These are phyloP conservation scores for Barnardius zonarius DNA, from an alignment of 2,113 vertebrate species.

Conservation along the genomic window DNA sequence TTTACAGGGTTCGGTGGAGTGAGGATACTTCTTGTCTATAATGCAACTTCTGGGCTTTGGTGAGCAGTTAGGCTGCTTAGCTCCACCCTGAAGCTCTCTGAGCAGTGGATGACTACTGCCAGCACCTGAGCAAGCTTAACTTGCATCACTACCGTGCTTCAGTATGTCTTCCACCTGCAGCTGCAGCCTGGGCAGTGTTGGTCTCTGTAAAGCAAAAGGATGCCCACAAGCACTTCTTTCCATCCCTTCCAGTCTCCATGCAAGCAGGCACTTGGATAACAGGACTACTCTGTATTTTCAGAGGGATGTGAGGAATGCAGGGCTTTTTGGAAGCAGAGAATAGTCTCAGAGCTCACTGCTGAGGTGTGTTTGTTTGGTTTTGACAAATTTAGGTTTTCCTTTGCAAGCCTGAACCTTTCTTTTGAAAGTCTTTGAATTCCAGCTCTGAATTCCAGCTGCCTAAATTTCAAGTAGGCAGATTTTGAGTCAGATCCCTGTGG, in stretches of 20 bases:
- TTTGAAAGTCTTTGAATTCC: constrained; percentile 37
- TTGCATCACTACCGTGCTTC: neutral
- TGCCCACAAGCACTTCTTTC: neutral
- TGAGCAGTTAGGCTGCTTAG: neutral
- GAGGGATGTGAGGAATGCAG: accelerated
- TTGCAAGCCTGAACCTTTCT: neutral
- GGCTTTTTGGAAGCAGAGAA: neutral
- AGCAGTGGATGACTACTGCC: neutral
- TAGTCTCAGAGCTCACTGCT: neutral
- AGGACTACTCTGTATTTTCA: neutral
- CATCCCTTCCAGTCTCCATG: neutral
- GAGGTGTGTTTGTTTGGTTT: constrained; percentile 33
- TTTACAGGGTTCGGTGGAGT: neutral
- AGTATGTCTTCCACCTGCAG: neutral
- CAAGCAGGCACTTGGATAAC: neutral
- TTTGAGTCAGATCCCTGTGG: constrained; percentile 49
- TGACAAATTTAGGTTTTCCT: constrained; percentile 38
- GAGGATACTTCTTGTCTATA: neutral
- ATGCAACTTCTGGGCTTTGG: neutral
- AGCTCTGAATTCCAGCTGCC: constrained; percentile 21
- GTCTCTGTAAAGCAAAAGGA: neutral
- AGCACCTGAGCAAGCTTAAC: neutral
- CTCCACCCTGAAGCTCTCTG: neutral
- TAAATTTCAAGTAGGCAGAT: constrained; percentile 32
- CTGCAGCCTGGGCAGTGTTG: neutral